Evolutionary conservation across 2,888 invertebrate species (phyloP).

Genomic region (Microctonus aethiopoides): DNA sequence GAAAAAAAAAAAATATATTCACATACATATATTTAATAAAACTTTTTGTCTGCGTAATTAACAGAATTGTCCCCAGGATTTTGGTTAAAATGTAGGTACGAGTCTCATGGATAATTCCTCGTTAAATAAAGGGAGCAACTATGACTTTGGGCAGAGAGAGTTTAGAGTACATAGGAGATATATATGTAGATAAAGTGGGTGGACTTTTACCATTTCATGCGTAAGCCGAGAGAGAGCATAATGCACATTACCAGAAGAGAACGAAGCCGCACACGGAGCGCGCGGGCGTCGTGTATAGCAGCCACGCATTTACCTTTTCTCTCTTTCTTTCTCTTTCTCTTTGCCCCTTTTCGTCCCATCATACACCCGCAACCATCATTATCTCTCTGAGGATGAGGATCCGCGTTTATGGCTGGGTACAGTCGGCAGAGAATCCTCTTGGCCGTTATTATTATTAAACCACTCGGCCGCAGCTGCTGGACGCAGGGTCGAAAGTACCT

Average conservation of each 20-base stretch:
- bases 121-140: background rate
- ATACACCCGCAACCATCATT: slow-evolving; percentile 55
- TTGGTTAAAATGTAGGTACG: background rate
- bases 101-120: slow-evolving; percentile 13
- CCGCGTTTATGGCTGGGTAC: slow-evolving; percentile 39
- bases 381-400: slow-evolving; percentile 44
- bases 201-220: slow-evolving; percentile 23
- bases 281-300: slow-evolving; percentile 35
- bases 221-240: slow-evolving; percentile 20
- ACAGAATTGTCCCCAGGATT: background rate
- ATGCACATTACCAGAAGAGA: slow-evolving; percentile 11
- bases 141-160: background rate
- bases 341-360: background rate
- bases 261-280: slow-evolving; percentile 8
- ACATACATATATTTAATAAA: background rate
- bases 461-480: slow-evolving; percentile 42
- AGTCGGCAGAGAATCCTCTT: slow-evolving; percentile 36
- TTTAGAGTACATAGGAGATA: background rate
- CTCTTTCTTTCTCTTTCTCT: background rate
- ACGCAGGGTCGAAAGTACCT: slow-evolving; percentile 23
- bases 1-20: background rate
- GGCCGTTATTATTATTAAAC: slow-evolving; percentile 45
- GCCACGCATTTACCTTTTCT: slow-evolving; percentile 37
- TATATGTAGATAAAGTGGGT: background rate
- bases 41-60: background rate